Conservation (phyloP, 2,113 vertebrate species). For the Alaudala cheleensis region DNA sequence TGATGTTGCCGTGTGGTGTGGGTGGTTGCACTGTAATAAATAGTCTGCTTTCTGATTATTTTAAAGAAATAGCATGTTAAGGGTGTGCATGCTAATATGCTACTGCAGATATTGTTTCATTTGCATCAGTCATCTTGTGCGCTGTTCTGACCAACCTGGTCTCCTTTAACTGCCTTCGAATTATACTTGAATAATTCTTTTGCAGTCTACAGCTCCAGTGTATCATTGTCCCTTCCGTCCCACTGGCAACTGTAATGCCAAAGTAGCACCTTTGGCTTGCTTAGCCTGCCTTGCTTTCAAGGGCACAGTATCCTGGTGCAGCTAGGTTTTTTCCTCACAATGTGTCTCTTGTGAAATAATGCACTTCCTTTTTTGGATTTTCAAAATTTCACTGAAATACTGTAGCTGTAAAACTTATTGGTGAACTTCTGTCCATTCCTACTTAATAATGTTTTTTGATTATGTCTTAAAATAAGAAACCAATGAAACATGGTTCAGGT, state of each 20-base stretch:
- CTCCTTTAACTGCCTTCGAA: background rate
- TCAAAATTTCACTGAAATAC: background rate
- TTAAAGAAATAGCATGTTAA: background rate
- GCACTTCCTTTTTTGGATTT: background rate
- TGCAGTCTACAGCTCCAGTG: background rate
- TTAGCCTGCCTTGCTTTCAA: slow-evolving; percentile 2
- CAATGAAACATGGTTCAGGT: background rate
- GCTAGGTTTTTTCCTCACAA: background rate
- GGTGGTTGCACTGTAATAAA: background rate
- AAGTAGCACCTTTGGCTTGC: background rate
- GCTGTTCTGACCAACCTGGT: background rate
- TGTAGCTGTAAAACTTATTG: background rate
- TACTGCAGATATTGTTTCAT: background rate
- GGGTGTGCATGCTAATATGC: background rate
- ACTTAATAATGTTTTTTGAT: background rate
- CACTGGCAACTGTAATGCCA: background rate
- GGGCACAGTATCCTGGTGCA: background rate
- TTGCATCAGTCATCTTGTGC: background rate
- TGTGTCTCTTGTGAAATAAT: background rate
- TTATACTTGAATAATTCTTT: background rate
- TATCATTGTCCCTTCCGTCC: background rate
- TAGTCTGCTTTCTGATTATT: background rate
- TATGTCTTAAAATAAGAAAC: background rate
- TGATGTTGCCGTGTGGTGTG: background rate
- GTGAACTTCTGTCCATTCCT: background rate